These are phyloP conservation scores for Drosophila atroscutellata DNA, from an alignment of 2,888 invertebrate genomes.

Conservation along the genomic window DNA sequence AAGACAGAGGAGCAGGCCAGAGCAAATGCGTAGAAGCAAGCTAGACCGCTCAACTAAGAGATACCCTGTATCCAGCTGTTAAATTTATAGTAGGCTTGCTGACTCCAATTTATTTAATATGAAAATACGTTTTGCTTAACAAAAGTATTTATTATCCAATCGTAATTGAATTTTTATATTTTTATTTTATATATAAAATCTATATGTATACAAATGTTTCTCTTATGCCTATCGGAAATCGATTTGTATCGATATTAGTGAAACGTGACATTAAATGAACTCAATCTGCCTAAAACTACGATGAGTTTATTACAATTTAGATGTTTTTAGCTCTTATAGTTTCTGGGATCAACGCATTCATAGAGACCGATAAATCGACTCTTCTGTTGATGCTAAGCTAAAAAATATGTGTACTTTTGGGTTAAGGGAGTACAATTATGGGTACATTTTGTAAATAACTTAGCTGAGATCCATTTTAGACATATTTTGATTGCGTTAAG, in stretches of 20 bases:
- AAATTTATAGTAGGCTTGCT: background rate
- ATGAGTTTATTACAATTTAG: background rate
- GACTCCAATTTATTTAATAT: background rate
- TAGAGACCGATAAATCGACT: background rate
- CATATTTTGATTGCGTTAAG: background rate
- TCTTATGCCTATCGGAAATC: background rate
- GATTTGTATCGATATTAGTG: background rate
- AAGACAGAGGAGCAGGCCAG: constrained; percentile 94
- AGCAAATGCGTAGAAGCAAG: constrained; percentile 88
- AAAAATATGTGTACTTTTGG: background rate
- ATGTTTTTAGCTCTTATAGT: background rate
- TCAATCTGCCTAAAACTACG: background rate
- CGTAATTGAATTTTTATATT: background rate
- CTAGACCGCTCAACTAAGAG: background rate
- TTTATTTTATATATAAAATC: no score
- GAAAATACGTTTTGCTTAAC: background rate
- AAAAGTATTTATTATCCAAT: background rate
- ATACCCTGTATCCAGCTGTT: background rate
- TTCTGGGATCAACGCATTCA: background rate
- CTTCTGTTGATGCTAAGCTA: background rate
- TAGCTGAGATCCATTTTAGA: background rate
- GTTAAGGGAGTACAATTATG: background rate
- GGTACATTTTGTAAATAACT: background rate
- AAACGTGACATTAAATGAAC: background rate
- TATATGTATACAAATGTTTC: background rate